These are phyloP conservation scores for Brevimyrus niger DNA, from an alignment of 2,113 vertebrate species.

Conservation along the genomic window DNA sequence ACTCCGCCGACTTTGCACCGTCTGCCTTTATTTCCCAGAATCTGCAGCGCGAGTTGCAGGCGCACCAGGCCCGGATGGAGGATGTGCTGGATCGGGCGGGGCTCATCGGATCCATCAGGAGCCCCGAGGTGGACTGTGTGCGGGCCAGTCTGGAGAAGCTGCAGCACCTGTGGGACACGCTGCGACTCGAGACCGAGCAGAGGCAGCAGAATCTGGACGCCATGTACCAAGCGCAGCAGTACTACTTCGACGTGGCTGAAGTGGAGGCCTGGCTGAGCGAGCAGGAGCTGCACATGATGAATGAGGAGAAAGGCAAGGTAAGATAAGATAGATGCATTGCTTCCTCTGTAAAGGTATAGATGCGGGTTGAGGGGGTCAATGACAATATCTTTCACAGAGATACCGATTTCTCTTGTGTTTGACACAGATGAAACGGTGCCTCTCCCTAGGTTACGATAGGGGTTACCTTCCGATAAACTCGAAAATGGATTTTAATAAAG, in stretches of 20 bases:
- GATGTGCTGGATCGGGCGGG: slow-evolving; percentile 76
- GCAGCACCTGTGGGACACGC: slow-evolving; percentile 64
- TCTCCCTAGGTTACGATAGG: too few species aligned
- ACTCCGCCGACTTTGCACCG: too few species aligned
- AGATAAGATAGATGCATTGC: slow-evolving; percentile 14
- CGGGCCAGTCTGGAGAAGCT: slow-evolving; percentile 67
- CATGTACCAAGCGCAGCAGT: slow-evolving; percentile 88
- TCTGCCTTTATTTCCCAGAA: slow-evolving; percentile 49
- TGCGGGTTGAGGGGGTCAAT: background rate
- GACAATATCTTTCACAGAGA: background rate
- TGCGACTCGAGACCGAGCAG: slow-evolving; percentile 70
- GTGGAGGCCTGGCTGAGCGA: slow-evolving; percentile 90
- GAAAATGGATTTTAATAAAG: too few species aligned
- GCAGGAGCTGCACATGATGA: slow-evolving; percentile 92
- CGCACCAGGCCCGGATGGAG: slow-evolving; percentile 66
- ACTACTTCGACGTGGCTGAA: slow-evolving; percentile 81
- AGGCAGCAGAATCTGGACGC: slow-evolving; percentile 76
- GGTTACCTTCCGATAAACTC: too few species aligned
- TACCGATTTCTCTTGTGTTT: background rate
- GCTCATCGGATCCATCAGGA: slow-evolving; percentile 68
- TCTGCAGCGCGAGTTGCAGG: slow-evolving; percentile 81
- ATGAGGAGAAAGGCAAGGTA: slow-evolving; percentile 90
- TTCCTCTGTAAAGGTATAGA: background rate
- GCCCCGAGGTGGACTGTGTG: slow-evolving; percentile 68
- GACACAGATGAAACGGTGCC: background rate